Evolutionary conservation across 2,797 vertebrate genomes (phyloP).

Genomic region (Poeciliopsis infans): DNA sequence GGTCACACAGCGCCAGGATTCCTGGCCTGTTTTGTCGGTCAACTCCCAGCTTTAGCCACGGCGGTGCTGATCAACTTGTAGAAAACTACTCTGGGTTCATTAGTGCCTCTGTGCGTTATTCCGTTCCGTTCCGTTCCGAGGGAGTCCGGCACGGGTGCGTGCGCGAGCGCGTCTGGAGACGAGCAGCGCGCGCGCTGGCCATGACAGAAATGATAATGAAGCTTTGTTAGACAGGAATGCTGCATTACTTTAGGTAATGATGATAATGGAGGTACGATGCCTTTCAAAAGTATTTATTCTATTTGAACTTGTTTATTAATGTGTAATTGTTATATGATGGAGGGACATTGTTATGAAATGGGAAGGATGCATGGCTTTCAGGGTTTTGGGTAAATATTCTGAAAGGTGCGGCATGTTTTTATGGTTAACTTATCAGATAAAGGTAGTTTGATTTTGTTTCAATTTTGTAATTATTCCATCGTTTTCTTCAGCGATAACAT

Average conservation of each 20-base stretch:
- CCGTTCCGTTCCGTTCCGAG: not conserved
- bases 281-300: not conserved
- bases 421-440: not conserved
- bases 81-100: not conserved
- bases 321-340: not conserved
- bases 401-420: not conserved
- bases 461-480: not conserved
- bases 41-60: not conserved
- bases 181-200: not conserved
- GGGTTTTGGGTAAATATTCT: not conserved
- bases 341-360: not conserved
- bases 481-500: not conserved
- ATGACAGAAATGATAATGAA: not conserved
- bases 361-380: not conserved
- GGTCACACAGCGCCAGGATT: not conserved
- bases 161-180: slow-evolving; percentile 3
- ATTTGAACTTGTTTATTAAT: not conserved
- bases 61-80: not conserved
- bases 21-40: not conserved
- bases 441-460: not conserved
- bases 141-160: not conserved
- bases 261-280: not conserved
- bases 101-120: not conserved
- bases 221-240: not conserved
- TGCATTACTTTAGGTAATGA: not conserved